These are phyloP conservation scores for Musca domestica DNA, from an alignment of 1,140 invertebrate species.

Conservation along the genomic window DNA sequence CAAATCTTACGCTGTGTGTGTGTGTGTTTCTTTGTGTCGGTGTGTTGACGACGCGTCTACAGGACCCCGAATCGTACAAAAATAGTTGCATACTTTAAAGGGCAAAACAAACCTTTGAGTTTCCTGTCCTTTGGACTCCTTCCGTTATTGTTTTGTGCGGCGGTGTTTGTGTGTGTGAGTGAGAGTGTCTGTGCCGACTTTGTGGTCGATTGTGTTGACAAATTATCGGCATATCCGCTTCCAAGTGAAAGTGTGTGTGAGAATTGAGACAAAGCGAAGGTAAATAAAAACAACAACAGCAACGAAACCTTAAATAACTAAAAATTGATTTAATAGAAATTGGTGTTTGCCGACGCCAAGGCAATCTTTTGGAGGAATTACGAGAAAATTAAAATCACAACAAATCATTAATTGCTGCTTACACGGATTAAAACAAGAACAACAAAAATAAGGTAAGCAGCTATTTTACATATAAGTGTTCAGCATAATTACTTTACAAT, in stretches of 20 bases:
- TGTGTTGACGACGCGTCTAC: slow-evolving; percentile 16
- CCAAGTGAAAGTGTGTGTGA: background rate
- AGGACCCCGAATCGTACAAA: background rate
- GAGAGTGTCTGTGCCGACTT: slow-evolving; percentile 24
- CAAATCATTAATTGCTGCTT: too few species aligned
- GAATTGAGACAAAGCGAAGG: background rate
- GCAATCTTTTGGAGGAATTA: too few species aligned
- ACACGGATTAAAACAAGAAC: too few species aligned
- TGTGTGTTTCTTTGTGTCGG: slow-evolving; percentile 22
- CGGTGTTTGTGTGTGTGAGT: background rate
- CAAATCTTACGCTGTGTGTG: background rate
- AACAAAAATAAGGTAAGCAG: too few species aligned
- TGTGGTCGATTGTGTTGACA: slow-evolving; percentile 38
- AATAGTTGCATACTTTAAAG: slow-evolving; percentile 18
- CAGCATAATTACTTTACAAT: too few species aligned
- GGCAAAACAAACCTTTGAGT: slow-evolving; percentile 15
- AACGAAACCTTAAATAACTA: too few species aligned
- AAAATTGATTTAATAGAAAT: too few species aligned
- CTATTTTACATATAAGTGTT: too few species aligned
- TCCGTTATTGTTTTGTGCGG: background rate
- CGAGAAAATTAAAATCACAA: too few species aligned
- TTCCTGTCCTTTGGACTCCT: slow-evolving; percentile 14
- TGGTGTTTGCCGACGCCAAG: too few species aligned
- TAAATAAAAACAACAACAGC: too few species aligned
- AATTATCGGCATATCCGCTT: slow-evolving; percentile 48